Evolutionary conservation across 23 tunicate genomes (phyloP).

Genomic region (Trididemnum nubilum): DNA sequence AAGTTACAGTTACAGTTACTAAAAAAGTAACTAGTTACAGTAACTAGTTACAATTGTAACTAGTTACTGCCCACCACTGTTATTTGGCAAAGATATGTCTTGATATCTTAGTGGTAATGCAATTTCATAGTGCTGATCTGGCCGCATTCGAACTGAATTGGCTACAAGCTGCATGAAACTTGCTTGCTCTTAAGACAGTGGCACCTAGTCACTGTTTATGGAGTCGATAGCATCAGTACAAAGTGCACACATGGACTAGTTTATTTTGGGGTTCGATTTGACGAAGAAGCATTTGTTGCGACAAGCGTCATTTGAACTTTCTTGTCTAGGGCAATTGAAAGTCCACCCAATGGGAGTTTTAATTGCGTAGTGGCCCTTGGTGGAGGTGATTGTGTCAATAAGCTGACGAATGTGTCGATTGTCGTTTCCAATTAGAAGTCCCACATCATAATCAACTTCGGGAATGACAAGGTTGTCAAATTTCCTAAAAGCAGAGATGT

Average conservation of each 20-base stretch:
- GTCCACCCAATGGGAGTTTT: constrained; percentile 26
- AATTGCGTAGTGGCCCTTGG: constrained; percentile 1
- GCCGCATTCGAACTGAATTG: constrained; percentile 16
- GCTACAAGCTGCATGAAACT: background rate
- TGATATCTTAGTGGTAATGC: no score
- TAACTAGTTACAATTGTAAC: no score
- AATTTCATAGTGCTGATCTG: no score
- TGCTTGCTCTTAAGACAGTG: background rate
- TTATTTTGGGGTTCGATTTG: background rate
- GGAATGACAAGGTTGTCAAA: background rate
- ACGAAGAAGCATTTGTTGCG: background rate
- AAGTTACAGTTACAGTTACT: no score
- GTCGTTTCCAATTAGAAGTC: constrained; percentile 32
- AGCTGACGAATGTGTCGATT: constrained; percentile 25
- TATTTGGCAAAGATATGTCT: no score
- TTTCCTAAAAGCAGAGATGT: background rate
- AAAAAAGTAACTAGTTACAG: no score
- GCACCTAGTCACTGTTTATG: background rate
- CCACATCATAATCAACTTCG: constrained; percentile 9
- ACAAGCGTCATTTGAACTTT: background rate
- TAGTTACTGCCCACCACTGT: no score
- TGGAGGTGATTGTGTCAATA: background rate
- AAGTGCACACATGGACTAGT: background rate
- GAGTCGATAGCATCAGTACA: constrained; percentile 11
- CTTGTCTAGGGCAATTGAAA: constrained; percentile 9